Evolutionary conservation across 1,140 invertebrate genomes (phyloP).

Genomic region (Nasonia giraulti): DNA sequence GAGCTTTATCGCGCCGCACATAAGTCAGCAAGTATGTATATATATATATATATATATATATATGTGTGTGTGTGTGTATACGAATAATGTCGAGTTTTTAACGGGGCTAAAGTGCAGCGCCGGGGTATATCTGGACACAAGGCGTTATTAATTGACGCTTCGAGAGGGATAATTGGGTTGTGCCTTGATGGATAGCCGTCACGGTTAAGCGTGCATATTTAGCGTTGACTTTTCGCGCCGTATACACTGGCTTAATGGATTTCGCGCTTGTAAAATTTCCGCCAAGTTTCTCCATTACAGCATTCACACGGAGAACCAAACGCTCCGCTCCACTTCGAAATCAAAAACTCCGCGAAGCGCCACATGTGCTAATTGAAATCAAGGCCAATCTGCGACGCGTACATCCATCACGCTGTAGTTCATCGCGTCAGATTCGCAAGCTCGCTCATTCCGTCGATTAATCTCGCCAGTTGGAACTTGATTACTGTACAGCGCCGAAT

Average conservation of each 20-base stretch:
- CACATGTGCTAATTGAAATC: neutral
- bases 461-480: neutral
- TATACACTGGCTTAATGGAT: neutral
- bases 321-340: neutral
- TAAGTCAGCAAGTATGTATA: too few species aligned
- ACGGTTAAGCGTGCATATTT: neutral
- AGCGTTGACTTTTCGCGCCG: neutral
- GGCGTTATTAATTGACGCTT: constrained; percentile 29
- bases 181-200: neutral
- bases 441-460: neutral
- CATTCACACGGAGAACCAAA: neutral
- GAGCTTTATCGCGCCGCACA: neutral
- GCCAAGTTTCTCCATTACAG: neutral
- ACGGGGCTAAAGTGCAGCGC: neutral
- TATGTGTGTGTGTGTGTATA: neutral
- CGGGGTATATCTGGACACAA: neutral
- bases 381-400: neutral
- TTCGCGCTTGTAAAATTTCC: too few species aligned
- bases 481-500: neutral
- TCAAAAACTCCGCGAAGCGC: neutral
- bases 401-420: neutral
- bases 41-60: too few species aligned
- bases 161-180: constrained; percentile 5
- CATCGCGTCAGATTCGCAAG: neutral
- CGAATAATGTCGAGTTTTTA: constrained; percentile 24